Percentiles rank a stretch among this genome's conserved stretches.
phyloP scores from a whole-genome alignment of 2,113 vertebrate genomes.

The Phrynosoma blainvillii region DNA sequence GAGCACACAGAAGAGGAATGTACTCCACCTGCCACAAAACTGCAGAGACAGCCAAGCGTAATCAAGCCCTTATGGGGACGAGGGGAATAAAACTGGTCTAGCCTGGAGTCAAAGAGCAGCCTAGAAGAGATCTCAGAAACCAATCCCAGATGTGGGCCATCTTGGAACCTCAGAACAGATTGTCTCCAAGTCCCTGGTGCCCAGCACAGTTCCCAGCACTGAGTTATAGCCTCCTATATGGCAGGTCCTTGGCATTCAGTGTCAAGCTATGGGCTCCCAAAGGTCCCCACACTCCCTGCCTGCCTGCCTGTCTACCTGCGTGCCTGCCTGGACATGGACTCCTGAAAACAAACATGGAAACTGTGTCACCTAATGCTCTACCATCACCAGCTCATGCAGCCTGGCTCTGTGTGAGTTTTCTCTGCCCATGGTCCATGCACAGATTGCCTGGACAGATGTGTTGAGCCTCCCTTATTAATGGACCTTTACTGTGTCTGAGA shows the following conservation, averaged over 20 bases:
- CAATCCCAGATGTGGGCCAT: neutral
- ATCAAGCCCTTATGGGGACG: neutral
- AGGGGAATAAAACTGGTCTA: neutral
- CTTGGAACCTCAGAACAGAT: neutral
- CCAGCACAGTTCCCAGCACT: neutral
- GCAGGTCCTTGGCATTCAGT: neutral
- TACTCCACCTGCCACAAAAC: constrained; percentile 12
- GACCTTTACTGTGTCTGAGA: constrained; percentile 7
- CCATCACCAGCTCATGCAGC: too few relatives aligned
- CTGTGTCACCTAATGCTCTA: neutral
- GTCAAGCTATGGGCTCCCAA: neutral
- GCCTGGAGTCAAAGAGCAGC: neutral
- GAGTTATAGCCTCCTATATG: neutral
- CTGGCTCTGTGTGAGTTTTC: neutral
- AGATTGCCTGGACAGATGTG: neutral
- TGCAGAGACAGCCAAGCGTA: neutral
- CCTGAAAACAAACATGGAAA: neutral
- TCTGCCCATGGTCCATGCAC: neutral
- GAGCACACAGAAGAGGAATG: neutral
- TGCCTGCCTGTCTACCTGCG: neutral
- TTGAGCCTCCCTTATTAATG: constrained; percentile 9
- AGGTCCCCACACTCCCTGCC: neutral
- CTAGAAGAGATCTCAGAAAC: neutral
- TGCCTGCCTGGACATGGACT: neutral
- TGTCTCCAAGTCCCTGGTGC: neutral